Evolutionary conservation across 2,888 invertebrate genomes (phyloP), one percentile per base, ranked within the genome.

Genomic region (Nomada goodeniana): DNA sequence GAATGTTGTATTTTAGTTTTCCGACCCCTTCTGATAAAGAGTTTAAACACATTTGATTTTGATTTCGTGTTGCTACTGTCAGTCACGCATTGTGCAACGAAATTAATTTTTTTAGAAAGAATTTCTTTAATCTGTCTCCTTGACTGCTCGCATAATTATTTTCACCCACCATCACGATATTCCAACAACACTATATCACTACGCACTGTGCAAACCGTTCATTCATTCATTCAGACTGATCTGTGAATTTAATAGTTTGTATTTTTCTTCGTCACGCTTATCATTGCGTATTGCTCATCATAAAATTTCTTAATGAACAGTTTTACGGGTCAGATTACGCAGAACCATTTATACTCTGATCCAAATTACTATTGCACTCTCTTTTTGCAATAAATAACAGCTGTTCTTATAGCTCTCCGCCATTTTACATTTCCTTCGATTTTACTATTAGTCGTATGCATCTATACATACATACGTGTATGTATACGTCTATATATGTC

Each of bases 381-480:
- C 92, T 92, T 91, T 91, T 92, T 88, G 90, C 47, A 15, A 91
- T 93, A 92, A 93, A 93, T 92, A 93, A 92, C 92, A 93, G 93
- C 92, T 92, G 92, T 90, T 88, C 88, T 83, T 82, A 77, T 82
- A 69, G 73, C 80, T 77, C 74, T 26, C 71, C 89, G 90, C 92
- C 92, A 92, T 92, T 86, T 90, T 91, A 52, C 20, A 44, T 60
- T 71, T 50, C 18, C 7, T 15, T 69, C 13, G 15, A 68, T 57
- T 18, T 11, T 52, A 29, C 36, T 20, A 50, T 18, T 20, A 23
- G 5, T 18, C 18, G 18, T 36, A 10, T 42, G 13, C 42, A 29
- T 60, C 26, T 36, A 18, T 57, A 4, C 18, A 36, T 23, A n/a
- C 36, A 44, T 29, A 10, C n/a, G n/a, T 68, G 20, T 3, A 42